Percentiles rank a stretch among this genome's conserved stretches.
phyloP scores from a whole-genome alignment of 2,888 invertebrate species.

The Cheilosia scutellata region DNA sequence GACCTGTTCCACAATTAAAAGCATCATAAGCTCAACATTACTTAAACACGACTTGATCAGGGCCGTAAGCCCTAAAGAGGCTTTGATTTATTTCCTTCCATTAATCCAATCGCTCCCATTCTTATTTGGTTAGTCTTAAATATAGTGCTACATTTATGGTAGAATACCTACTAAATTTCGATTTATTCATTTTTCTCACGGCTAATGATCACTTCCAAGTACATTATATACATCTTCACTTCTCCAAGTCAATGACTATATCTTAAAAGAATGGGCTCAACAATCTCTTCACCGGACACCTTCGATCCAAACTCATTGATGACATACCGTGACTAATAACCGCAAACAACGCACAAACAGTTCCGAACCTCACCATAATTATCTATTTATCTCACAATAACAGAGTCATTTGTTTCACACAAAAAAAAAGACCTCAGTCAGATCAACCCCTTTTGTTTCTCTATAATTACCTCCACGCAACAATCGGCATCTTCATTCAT shows the following conservation, averaged over 20 bases:
- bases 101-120: too few species aligned
- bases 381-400: slow-evolving; percentile 58
- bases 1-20: too few species aligned
- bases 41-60: too few species aligned
- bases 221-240: neutral
- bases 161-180: too few species aligned
- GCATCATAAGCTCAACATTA: too few species aligned
- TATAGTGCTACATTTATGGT: too few species aligned
- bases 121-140: too few species aligned
- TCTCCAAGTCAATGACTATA: neutral
- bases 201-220: too few species aligned
- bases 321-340: slow-evolving; percentile 27
- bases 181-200: too few species aligned
- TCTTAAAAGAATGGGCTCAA: neutral
- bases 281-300: neutral
- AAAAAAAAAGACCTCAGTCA: slow-evolving; percentile 18
- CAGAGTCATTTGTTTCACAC: slow-evolving; percentile 63
- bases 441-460: slow-evolving; percentile 30
- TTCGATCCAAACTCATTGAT: neutral
- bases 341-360: slow-evolving; percentile 19
- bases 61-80: too few species aligned
- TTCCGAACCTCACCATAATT: slow-evolving; percentile 50
- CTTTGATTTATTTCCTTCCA: too few species aligned
- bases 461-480: slow-evolving; percentile 71
- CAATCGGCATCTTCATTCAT: slow-evolving; percentile 56